Conservation (phyloP, 2,113 vertebrate genomes). For the Uria aalge region DNA sequence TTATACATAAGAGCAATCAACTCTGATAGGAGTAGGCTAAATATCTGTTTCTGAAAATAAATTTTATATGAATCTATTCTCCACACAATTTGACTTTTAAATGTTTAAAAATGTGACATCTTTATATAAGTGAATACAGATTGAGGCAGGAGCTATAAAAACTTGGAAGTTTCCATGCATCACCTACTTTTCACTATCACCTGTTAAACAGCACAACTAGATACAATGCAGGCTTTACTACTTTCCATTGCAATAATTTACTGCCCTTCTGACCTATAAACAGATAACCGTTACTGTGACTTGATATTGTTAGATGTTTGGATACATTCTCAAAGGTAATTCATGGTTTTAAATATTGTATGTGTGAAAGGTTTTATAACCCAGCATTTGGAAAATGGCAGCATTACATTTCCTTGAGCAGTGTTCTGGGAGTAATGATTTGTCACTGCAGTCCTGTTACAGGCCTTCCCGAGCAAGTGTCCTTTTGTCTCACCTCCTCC, state of each 20-base stretch:
- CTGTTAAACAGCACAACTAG: slow-evolving; percentile 56
- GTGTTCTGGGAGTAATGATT: slow-evolving; percentile 42
- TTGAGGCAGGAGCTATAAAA: slow-evolving; percentile 62
- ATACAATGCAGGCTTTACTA: slow-evolving; percentile 48
- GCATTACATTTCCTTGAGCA: slow-evolving; percentile 51
- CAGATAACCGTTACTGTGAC: slow-evolving; percentile 43
- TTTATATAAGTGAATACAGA: slow-evolving; percentile 62
- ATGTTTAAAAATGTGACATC: slow-evolving; percentile 72
- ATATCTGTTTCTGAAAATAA: slow-evolving; percentile 75
- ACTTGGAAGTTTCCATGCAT: slow-evolving; percentile 44
- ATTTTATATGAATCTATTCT: slow-evolving; percentile 73
- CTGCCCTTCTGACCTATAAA: slow-evolving; percentile 65
- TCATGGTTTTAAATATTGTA: slow-evolving; percentile 61
- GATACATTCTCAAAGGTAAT: slow-evolving; percentile 24
- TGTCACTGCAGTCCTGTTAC: slow-evolving; percentile 9
- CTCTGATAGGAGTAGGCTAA: slow-evolving; percentile 66
- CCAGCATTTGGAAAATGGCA: slow-evolving; percentile 55
- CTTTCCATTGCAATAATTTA: slow-evolving; percentile 65
- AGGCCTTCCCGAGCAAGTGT: neutral
- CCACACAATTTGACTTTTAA: slow-evolving; percentile 77
- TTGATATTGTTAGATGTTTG: slow-evolving; percentile 52
- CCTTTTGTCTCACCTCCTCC: neutral
- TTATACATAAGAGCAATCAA: slow-evolving; percentile 71
- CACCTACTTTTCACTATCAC: slow-evolving; percentile 46
- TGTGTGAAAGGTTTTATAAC: slow-evolving; percentile 62